Evolutionary conservation across 2,888 invertebrate genomes (phyloP), one percentile per base, ranked within the genome.

Genomic region (Orgyia antiqua): DNA sequence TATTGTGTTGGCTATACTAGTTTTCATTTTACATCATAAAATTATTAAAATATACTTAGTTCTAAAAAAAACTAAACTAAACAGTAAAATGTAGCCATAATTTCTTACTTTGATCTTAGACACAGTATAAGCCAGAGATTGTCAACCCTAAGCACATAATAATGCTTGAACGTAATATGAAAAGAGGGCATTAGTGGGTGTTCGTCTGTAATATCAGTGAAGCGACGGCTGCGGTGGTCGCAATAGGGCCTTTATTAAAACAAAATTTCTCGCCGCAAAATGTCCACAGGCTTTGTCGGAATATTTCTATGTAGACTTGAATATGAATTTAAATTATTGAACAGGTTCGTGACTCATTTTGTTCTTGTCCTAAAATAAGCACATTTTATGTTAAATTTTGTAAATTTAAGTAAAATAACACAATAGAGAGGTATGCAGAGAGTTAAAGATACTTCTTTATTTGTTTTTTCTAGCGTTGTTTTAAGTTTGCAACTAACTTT

Each of bases 191-290:
- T 82, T 83, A 80, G 79, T 72, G 78, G 75, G 71, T 77, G 79
- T 78, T 80, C 75, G 65, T 58, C 52, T 54, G 47, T 73, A 79
- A 79, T 82, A 78, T 75, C 68, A 64, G 60, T 58, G 61, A 51
- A 68, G 76, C 75, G 73, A 73, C 80, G 76, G 78, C 79, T 78
- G 83, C 60, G 62, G 64, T 59, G 60, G 57, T 57, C 62, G 65
- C 72, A 68, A 69, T 67, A 67, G 67, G 58, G 69, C 79, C 74
- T 83, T 83, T 83, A 83, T 84, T 83, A 83, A 83, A 84, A 82
- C 82, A 78, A 78, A 82, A 82, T 82, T 77, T 79, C 72, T 65
- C 59, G 62, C 82, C 83, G 44, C 82, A 76, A 73, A 80, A 70
- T 65, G 71, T 72, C 77, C 79, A 63, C 78, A 73, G 70, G 51